These are phyloP conservation scores for Procambarus clarkii DNA, from an alignment of 1,140 invertebrate species.

Conservation along the genomic window DNA sequence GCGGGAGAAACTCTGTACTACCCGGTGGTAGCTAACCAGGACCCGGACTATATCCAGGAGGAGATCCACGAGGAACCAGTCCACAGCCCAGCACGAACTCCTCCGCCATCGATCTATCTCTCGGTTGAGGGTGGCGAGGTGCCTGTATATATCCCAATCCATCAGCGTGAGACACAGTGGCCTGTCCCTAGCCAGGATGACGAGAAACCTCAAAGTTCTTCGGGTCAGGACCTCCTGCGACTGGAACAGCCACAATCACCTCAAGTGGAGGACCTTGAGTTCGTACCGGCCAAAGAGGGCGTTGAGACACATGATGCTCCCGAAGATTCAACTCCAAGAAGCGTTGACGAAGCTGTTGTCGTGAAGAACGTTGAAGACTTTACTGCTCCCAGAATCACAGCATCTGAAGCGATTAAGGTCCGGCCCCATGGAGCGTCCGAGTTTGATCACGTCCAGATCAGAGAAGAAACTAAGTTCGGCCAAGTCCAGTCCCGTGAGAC, in stretches of 20 bases:
- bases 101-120: not conserved
- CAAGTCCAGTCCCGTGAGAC: not conserved
- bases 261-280: no score
- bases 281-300: not conserved
- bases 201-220: no score
- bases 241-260: no score
- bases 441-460: not conserved
- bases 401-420: not conserved
- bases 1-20: not conserved
- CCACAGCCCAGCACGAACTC: not conserved
- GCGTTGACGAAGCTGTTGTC: not conserved
- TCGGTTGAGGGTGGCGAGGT: not conserved
- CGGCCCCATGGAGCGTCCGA: not conserved
- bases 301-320: not conserved
- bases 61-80: not conserved
- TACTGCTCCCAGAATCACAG: no score
- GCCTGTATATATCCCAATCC: not conserved
- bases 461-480: no score
- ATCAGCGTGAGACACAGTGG: not conserved
- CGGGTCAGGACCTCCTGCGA: no score
- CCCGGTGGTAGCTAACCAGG: not conserved
- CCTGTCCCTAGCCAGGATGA: not conserved
- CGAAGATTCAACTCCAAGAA: not conserved
- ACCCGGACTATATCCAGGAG: not conserved
- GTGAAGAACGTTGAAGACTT: not conserved